phyloP scores from a whole-genome alignment of 2,113 vertebrate genomes.

The Proteles cristata region DNA sequence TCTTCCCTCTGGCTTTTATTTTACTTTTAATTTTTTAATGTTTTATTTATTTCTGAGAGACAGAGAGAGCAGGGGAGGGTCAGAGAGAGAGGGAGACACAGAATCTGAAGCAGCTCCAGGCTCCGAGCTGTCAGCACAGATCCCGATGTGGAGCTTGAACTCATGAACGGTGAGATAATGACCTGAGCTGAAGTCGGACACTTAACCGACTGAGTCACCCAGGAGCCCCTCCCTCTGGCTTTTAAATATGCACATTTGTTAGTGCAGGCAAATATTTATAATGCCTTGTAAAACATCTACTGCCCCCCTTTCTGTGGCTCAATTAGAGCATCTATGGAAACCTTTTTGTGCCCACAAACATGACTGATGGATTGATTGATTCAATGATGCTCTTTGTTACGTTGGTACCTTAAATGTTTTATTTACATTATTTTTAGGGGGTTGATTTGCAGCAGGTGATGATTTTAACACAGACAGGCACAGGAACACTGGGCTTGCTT shows the following conservation, averaged over 20 bases:
- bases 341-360: constrained; percentile 59
- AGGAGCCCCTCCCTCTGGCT: neutral
- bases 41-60: too few relatives aligned
- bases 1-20: constrained; percentile 32
- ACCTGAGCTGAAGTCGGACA: too few relatives aligned
- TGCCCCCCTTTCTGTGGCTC: constrained; percentile 45
- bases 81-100: too few relatives aligned
- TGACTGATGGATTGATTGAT: constrained; percentile 72
- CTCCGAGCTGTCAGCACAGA: too few relatives aligned
- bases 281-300: neutral
- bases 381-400: constrained; percentile 71
- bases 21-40: too few relatives aligned
- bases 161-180: too few relatives aligned
- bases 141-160: too few relatives aligned
- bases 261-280: constrained; percentile 65
- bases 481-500: neutral
- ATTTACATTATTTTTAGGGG: constrained; percentile 65
- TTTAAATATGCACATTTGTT: constrained; percentile 58
- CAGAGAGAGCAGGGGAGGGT: too few relatives aligned
- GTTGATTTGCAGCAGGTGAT: constrained; percentile 49
- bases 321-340: constrained; percentile 69
- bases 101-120: too few relatives aligned
- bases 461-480: constrained; percentile 41
- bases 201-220: too few relatives aligned
- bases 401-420: constrained; percentile 73